phyloP scores from a whole-genome alignment of 2,888 invertebrate species.

The Galerucella nymphaeae region DNA sequence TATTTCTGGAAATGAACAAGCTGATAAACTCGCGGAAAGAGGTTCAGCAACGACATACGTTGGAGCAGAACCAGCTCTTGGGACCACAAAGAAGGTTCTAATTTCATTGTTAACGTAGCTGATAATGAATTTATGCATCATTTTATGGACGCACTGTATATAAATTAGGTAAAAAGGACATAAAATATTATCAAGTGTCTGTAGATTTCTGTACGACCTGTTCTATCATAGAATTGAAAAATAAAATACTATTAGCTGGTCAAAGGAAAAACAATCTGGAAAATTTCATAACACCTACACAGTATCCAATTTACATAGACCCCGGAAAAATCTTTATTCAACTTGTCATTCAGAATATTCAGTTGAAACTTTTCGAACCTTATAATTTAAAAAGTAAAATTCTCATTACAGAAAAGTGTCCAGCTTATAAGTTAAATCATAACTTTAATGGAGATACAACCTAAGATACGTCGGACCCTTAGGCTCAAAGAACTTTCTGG shows the following conservation, averaged over 20 bases:
- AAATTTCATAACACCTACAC: background rate
- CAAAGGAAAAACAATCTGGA: background rate
- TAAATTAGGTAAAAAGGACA: too few relatives aligned
- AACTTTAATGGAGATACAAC: slow-evolving; percentile 14
- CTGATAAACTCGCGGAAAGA: too few relatives aligned
- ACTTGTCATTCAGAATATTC: background rate
- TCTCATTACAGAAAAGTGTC: slow-evolving; percentile 19
- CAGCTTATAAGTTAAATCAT: slow-evolving; percentile 10
- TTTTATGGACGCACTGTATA: too few relatives aligned
- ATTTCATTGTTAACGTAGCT: too few relatives aligned
- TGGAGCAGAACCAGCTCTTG: too few relatives aligned
- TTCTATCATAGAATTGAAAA: too few relatives aligned
- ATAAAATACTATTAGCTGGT: background rate
- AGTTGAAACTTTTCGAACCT: slow-evolving; percentile 11
- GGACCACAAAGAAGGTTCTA: too few relatives aligned
- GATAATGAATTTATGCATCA: too few relatives aligned
- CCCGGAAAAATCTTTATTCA: background rate
- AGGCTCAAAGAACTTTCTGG: background rate
- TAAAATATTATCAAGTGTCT: too few relatives aligned
- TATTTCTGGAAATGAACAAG: too few relatives aligned
- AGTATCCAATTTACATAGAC: background rate
- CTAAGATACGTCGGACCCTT: slow-evolving; percentile 8
- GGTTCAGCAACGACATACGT: too few relatives aligned
- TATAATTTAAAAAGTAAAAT: slow-evolving; percentile 15
- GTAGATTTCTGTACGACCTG: too few relatives aligned